These are phyloP conservation scores for Melanchra persicariae DNA, from an alignment of 2,888 invertebrate species.

Conservation along the genomic window DNA sequence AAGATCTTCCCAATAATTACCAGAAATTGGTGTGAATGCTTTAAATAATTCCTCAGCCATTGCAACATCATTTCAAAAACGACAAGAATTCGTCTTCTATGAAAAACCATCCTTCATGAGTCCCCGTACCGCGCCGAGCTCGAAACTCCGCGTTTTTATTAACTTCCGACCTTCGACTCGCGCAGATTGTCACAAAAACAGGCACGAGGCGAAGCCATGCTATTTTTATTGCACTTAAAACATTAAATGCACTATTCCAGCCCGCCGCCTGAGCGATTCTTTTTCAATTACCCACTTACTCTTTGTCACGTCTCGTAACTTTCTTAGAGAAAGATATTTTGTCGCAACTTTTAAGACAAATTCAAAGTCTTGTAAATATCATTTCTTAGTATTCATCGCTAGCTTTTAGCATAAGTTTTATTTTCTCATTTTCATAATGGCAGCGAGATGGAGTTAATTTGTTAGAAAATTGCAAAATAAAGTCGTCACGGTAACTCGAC, in stretches of 20 bases:
- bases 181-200: slow-evolving; percentile 48
- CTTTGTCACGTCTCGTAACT: slow-evolving; percentile 54
- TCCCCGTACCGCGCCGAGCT: background rate
- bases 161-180: slow-evolving; percentile 38
- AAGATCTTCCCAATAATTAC: too few species aligned
- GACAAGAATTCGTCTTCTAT: background rate
- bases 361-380: slow-evolving; percentile 48
- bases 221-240: slow-evolving; percentile 63
- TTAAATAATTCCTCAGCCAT: background rate
- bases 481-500: background rate
- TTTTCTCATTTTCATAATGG: slow-evolving; percentile 38
- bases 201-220: slow-evolving; percentile 25
- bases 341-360: slow-evolving; percentile 47
- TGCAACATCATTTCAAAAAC: background rate
- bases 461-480: slow-evolving; percentile 21
- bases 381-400: slow-evolving; percentile 39
- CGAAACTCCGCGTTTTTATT: slow-evolving; percentile 42
- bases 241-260: slow-evolving; percentile 66
- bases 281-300: slow-evolving; percentile 66
- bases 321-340: slow-evolving; percentile 42
- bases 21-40: too few species aligned
- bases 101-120: slow-evolving; percentile 1
- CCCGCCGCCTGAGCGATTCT: slow-evolving; percentile 54
- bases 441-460: slow-evolving; percentile 20
- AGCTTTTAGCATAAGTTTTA: slow-evolving; percentile 26